phyloP scores from a whole-genome alignment of 1,140 invertebrate species.

The Sycobia sp. region DNA sequence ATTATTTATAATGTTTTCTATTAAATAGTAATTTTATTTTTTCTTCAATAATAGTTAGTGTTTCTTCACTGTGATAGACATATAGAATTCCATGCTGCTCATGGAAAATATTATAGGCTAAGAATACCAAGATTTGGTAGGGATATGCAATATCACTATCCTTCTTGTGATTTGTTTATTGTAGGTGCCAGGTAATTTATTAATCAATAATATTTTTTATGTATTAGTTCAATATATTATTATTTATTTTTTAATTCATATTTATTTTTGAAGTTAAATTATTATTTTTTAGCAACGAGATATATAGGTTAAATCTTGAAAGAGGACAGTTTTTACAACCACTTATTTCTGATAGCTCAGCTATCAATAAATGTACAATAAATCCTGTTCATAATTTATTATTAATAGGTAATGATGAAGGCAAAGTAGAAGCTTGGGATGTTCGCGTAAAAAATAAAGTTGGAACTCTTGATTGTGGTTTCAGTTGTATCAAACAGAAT shows the following conservation, averaged over 20 bases:
- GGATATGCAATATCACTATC: constrained; percentile 90
- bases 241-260: constrained; percentile 26
- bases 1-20: constrained; percentile 9
- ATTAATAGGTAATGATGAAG: constrained; percentile 87
- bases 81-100: constrained; percentile 93
- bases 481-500: constrained; percentile 70
- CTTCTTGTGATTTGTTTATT: constrained; percentile 90
- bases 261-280: constrained; percentile 1
- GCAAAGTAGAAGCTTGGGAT: constrained; percentile 96
- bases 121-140: constrained; percentile 94
- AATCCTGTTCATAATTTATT: constrained; percentile 90
- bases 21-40: not conserved
- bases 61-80: constrained; percentile 86
- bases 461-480: constrained; percentile 84
- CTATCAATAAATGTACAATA: constrained; percentile 85
- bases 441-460: constrained; percentile 77
- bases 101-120: constrained; percentile 88
- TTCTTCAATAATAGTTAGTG: constrained; percentile 67
- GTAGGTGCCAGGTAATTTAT: constrained; percentile 75
- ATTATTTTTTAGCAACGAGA: constrained; percentile 72
- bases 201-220: constrained; percentile 2
- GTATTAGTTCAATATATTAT: constrained; percentile 16
- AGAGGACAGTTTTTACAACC: constrained; percentile 91
- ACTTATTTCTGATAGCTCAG: constrained; percentile 74
- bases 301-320: constrained; percentile 95